Conservation (phyloP, 2,888 invertebrate genomes). For the Lochmaea crataegi region DNA sequence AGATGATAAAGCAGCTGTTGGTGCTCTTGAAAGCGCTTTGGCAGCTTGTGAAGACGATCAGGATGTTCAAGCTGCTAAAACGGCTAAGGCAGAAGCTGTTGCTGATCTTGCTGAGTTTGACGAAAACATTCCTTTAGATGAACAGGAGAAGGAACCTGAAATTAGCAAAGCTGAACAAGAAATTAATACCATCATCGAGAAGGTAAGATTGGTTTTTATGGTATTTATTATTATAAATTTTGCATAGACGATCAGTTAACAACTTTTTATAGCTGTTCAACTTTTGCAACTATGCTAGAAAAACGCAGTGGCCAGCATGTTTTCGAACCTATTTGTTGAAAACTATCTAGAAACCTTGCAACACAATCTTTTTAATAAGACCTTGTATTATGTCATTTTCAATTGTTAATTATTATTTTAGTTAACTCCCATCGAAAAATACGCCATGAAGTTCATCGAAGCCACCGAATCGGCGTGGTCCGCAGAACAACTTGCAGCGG, state of each 20-base stretch:
- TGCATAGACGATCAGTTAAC: conserved; percentile 44
- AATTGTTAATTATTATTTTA: conserved; percentile 61
- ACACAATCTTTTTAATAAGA: conserved; percentile 38
- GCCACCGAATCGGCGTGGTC: conserved; percentile 82
- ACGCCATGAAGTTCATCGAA: conserved; percentile 95
- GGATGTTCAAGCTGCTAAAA: conserved; percentile 90
- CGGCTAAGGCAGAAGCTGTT: conserved; percentile 89
- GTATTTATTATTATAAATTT: conserved; percentile 31
- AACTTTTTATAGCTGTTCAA: conserved; percentile 34
- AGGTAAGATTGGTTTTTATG: conserved; percentile 66
- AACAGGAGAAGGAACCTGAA: conserved; percentile 69
- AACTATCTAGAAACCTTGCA: conserved; percentile 59
- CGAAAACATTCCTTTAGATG: conserved; percentile 90
- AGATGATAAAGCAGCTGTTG: conserved; percentile 73
- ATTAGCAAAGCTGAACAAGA: conserved; percentile 80
- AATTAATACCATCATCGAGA: conserved; percentile 77
- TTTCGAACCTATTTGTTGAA: conserved; percentile 55
- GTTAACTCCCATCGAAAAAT: conserved; percentile 94
- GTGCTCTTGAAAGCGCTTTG: conserved; percentile 82
- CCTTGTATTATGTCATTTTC: too few species aligned
- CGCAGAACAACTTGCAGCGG: conserved; percentile 87
- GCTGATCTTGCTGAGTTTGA: conserved; percentile 95
- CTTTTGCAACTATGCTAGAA: conserved; percentile 62
- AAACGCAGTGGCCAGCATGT: conserved; percentile 63
- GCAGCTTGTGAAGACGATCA: conserved; percentile 95